Evolutionary conservation across 2,888 invertebrate species (phyloP).

Genomic region (Lycocerus yunnanus): DNA sequence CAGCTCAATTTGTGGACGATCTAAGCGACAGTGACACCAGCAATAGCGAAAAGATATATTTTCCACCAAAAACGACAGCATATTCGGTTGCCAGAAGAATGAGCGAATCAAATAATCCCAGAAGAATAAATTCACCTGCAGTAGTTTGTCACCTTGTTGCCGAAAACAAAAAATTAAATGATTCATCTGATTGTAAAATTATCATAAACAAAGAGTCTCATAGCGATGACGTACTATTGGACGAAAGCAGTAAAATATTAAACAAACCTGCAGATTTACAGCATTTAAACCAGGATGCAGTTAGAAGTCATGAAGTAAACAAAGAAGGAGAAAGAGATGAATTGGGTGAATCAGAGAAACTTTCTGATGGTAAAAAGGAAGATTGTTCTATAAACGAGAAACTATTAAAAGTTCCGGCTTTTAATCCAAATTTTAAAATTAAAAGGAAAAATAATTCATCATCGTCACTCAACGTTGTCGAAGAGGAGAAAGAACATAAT

Average conservation of each 20-base stretch:
- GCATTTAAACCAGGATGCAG: too few relatives aligned
- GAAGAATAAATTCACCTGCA: background rate
- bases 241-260: background rate
- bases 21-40: constrained; percentile 5
- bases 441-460: background rate
- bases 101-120: background rate
- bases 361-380: background rate
- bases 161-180: background rate
- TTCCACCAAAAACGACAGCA: background rate
- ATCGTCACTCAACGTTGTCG: background rate
- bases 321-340: background rate
- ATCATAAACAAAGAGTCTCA: background rate
- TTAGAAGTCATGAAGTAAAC: background rate
- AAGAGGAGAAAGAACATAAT: background rate
- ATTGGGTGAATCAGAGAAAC: too few relatives aligned
- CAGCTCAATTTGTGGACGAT: background rate
- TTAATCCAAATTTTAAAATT: background rate
- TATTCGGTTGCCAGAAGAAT: constrained; percentile 5
- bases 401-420: background rate
- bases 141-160: background rate
- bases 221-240: background rate
- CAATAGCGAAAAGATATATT: constrained; percentile 10
- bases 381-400: background rate
- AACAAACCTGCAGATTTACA: background rate
- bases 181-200: background rate